Percentiles rank a stretch among this genome's conserved stretches.
Conservation (phyloP, 2,797 vertebrate species). For the Tarsius wallacei region DNA sequence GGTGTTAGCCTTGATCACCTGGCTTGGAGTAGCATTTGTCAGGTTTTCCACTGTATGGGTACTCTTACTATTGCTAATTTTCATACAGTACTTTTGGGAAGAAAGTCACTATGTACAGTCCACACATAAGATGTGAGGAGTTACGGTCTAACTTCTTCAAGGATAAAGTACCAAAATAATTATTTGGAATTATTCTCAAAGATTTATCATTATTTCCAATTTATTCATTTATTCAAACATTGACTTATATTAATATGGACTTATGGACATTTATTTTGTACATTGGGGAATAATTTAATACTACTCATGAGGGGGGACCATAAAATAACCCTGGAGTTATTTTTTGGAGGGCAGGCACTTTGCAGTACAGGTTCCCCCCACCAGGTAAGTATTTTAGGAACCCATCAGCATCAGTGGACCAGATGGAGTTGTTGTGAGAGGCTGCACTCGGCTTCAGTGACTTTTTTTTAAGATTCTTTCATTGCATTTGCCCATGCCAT, state of each 20-base stretch:
- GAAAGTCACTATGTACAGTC: background rate
- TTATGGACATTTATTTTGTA: background rate
- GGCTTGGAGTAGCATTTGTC: background rate
- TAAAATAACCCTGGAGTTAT: too few relatives aligned
- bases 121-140: background rate
- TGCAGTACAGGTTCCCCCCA: too few relatives aligned
- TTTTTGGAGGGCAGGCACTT: too few relatives aligned
- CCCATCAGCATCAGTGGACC: too few relatives aligned
- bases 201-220: background rate
- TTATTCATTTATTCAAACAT: background rate
- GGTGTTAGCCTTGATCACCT: background rate
- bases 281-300: background rate
- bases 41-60: background rate
- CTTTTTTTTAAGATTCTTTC: too few relatives aligned
- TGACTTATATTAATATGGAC: background rate
- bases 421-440: too few relatives aligned
- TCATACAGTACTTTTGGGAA: background rate
- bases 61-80: background rate
- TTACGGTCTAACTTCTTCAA: background rate
- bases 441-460: too few relatives aligned
- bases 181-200: background rate
- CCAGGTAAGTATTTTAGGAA: too few relatives aligned
- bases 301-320: background rate
- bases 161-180: background rate
- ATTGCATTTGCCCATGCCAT: too few relatives aligned